Conservation (phyloP, 2,797 vertebrate species). For the Poeciliopsis gracilis region DNA sequence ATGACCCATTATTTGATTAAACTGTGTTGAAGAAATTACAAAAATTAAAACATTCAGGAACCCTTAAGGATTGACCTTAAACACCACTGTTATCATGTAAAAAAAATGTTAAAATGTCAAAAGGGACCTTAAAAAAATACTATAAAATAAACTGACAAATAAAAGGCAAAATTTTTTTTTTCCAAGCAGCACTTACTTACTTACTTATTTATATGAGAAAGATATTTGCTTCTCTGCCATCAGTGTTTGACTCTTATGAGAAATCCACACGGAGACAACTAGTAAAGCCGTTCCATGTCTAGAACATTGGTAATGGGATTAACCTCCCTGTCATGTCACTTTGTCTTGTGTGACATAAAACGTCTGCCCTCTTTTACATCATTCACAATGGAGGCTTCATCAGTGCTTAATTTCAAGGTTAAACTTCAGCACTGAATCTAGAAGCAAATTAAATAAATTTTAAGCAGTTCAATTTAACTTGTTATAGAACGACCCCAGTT, state of each 20-base stretch:
- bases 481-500: neutral
- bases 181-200: neutral
- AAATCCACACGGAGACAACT: constrained; percentile 14
- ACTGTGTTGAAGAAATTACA: neutral
- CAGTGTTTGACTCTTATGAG: constrained; percentile 1
- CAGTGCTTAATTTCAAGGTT: neutral
- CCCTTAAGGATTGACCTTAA: neutral
- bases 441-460: neutral
- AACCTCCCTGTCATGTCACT: constrained; percentile 20
- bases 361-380: constrained; percentile 1
- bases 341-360: constrained; percentile 6
- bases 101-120: neutral
- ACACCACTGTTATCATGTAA: neutral
- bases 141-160: neutral
- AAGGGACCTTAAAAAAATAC: neutral
- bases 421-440: neutral
- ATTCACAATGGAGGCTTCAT: neutral
- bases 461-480: neutral
- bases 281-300: neutral
- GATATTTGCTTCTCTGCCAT: neutral
- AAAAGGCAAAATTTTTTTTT: neutral
- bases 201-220: neutral
- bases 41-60: neutral
- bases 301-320: constrained; percentile 52
- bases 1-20: neutral